Conservation (phyloP, 2,113 vertebrate species). For the Callipepla squamata region DNA sequence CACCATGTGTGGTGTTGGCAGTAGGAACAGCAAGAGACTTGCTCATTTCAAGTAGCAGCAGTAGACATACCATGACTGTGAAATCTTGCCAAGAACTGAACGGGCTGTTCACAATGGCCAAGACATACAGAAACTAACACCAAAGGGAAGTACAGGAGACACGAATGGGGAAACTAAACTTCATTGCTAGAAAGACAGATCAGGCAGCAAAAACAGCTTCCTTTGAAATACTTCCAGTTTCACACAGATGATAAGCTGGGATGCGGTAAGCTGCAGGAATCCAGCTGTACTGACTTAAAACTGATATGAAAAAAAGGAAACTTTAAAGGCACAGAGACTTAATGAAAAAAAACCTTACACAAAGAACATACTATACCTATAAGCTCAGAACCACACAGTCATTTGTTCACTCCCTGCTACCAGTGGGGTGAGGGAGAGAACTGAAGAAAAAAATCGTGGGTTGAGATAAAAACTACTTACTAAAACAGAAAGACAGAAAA, state of each 20-base stretch:
- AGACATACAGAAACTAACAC: slow-evolving; percentile 30
- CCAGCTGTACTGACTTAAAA: not conserved
- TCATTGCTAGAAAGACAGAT: slow-evolving; percentile 57
- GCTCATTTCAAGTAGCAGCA: not conserved
- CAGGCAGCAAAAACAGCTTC: not conserved
- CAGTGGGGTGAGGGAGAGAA: no score
- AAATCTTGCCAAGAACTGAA: slow-evolving; percentile 24
- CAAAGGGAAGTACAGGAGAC: slow-evolving; percentile 37
- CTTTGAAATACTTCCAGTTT: slow-evolving; percentile 33
- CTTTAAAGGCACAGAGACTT: not conserved
- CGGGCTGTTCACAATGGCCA: not conserved
- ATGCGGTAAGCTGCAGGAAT: not conserved
- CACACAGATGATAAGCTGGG: not conserved
- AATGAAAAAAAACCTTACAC: not conserved
- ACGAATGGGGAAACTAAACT: not conserved
- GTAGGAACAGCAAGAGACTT: not conserved
- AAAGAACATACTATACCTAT: not conserved
- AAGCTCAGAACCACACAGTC: no score
- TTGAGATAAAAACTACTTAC: no score
- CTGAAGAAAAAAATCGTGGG: no score
- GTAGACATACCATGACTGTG: not conserved
- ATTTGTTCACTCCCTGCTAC: no score
- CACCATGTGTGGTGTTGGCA: not conserved
- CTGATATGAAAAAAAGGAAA: not conserved
- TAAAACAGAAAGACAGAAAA: no score